Evolutionary conservation across 53 echinoderm and acorn worm species (phyloP), one percentile per base, ranked within the genome.

Genomic region (Crossaster papposus): DNA sequence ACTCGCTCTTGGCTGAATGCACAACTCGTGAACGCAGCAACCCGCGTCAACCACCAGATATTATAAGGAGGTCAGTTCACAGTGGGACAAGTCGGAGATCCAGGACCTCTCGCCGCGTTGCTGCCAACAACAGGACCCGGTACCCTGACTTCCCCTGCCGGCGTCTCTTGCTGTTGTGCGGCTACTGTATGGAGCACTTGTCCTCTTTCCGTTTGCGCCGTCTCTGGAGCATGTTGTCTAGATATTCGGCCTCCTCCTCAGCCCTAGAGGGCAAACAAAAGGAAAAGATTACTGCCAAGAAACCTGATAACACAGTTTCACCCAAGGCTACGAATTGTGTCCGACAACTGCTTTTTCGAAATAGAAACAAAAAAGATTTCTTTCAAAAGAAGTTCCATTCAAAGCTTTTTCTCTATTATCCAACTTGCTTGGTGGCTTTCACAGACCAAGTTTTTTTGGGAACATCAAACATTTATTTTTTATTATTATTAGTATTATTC

Each of bases 191-290:
- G 64, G 89, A 90, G 68, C 96, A 96, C 82, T 96, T 96, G 50
- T 96, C 96, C 53, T 96, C 94, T 20, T 82, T 90, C 32, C 86
- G 70, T 58, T 91, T 93, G 28, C 95, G 81, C 70, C 96, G 70
- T 80, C 93, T 92, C 80, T 93, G 81, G 54, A 97, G 62, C 30
- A 91, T 94, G 70, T 92, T 97, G 82, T 97, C 95, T 36, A 94
- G 72, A 58, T 97, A 95, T 80, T 97, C 94, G 4, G 94, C 92
- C 76, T 97, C 97, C 44, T 97, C 97, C 74, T 95, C 97, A 18
- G 95, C 95, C 74, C 97, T 97, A 83, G 33, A 34, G 32, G 35
- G 64, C 79, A 14, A 65, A 18, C 4, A 75, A 35, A 51, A 79
- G 28, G 29, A 51, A 2, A 51, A 4, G 30, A n/a, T 78, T 37